phyloP scores from a whole-genome alignment of 2,797 vertebrate species.

The Nothura maculosa region DNA sequence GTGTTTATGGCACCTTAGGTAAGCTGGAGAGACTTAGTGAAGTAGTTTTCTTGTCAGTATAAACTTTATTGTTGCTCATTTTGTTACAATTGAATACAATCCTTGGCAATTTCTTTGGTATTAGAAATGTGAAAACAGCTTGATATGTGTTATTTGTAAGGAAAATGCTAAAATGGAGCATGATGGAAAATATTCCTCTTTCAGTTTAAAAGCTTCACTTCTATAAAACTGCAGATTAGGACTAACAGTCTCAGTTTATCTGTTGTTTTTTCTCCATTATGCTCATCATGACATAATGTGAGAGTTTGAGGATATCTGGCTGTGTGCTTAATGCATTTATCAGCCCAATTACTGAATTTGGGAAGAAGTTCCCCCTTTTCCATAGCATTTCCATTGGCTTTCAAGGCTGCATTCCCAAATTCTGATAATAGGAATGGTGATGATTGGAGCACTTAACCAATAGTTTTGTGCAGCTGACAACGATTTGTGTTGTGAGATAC shows the following conservation, averaged over 20 bases:
- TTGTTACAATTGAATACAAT: neutral
- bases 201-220: neutral
- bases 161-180: neutral
- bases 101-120: neutral
- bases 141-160: neutral
- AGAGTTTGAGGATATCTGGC: neutral
- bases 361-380: neutral
- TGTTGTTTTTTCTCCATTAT: accelerated
- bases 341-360: neutral
- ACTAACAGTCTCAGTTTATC: accelerated
- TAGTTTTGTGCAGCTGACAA: neutral
- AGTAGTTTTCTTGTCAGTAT: neutral
- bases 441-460: no score
- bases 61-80: neutral
- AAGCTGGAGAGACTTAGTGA: neutral
- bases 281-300: neutral
- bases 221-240: neutral
- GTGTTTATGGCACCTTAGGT: neutral
- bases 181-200: neutral
- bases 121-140: neutral
- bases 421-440: neutral
- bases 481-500: accelerated
- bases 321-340: neutral
- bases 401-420: neutral
- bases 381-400: neutral